Conservation (phyloP, 2,888 invertebrate species). For the Drosophila robusta region DNA sequence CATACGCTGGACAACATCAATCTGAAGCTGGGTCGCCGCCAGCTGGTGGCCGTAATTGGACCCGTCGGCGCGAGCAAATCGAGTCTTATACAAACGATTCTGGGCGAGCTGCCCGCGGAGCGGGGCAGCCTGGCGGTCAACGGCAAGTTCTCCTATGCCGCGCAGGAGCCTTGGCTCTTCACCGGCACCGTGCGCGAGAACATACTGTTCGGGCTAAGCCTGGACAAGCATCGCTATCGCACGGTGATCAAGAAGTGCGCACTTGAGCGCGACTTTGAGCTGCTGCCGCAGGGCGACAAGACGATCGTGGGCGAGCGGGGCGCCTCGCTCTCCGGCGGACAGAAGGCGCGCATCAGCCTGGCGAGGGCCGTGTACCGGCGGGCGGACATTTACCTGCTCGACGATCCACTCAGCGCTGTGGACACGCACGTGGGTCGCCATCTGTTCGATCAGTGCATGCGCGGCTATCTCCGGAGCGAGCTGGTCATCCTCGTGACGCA, state of each 20-base stretch:
- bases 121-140: slow-evolving; percentile 87
- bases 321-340: slow-evolving; percentile 93
- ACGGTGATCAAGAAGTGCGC: slow-evolving; percentile 86
- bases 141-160: slow-evolving; percentile 89
- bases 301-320: slow-evolving; percentile 92
- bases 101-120: slow-evolving; percentile 86
- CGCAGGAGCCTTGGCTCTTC: slow-evolving; percentile 94
- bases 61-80: slow-evolving; percentile 90
- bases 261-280: slow-evolving; percentile 86
- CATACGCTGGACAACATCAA: slow-evolving; percentile 89
- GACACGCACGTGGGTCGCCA: slow-evolving; percentile 96
- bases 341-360: slow-evolving; percentile 94
- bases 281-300: slow-evolving; percentile 87
- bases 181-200: slow-evolving; percentile 88
- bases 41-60: slow-evolving; percentile 89
- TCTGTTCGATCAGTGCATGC: slow-evolving; percentile 89
- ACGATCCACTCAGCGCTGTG: slow-evolving; percentile 96
- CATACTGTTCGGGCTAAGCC: slow-evolving; percentile 87
- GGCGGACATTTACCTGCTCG: slow-evolving; percentile 93
- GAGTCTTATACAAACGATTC: slow-evolving; percentile 86
- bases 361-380: slow-evolving; percentile 94
- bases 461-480: slow-evolving; percentile 87
- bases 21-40: slow-evolving; percentile 87
- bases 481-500: slow-evolving; percentile 92
- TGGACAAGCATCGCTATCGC: slow-evolving; percentile 87